These are phyloP conservation scores for Bufo gargarizans DNA, from an alignment of 2,113 vertebrate species.

Conservation along the genomic window DNA sequence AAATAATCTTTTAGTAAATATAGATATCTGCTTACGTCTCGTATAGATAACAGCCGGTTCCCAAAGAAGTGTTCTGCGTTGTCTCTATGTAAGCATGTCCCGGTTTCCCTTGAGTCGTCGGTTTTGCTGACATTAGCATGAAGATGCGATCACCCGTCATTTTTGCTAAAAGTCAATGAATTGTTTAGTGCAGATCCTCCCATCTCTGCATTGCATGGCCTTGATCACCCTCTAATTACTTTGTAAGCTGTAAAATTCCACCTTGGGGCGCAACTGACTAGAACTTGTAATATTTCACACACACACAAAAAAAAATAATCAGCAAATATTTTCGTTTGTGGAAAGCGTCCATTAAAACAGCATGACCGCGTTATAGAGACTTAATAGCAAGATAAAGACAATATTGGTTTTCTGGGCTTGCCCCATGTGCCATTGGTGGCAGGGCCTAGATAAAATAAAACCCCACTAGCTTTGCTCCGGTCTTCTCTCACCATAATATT, in stretches of 20 bases:
- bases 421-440: not conserved
- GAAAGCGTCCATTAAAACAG: slow-evolving; percentile 11
- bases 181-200: slow-evolving; percentile 4
- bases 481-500: not conserved
- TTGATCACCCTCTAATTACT: slow-evolving; percentile 18
- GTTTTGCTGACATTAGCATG: not conserved
- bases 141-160: not conserved
- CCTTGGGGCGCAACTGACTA: not conserved
- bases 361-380: not conserved
- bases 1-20: not conserved
- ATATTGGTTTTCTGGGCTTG: not conserved
- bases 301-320: not conserved
- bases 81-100: not conserved
- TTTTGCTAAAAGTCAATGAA: not conserved
- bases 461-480: not conserved
- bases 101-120: not conserved
- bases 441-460: not conserved
- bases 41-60: not conserved
- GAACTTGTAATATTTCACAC: slow-evolving; percentile 7
- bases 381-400: not conserved
- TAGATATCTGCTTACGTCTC: not conserved
- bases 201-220: not conserved
- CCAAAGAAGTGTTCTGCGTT: not conserved
- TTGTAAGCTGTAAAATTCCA: slow-evolving; percentile 25
- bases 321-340: slow-evolving; percentile 25